Evolutionary conservation across 2,797 vertebrate species (phyloP).

Genomic region (Semotilus atromaculatus): DNA sequence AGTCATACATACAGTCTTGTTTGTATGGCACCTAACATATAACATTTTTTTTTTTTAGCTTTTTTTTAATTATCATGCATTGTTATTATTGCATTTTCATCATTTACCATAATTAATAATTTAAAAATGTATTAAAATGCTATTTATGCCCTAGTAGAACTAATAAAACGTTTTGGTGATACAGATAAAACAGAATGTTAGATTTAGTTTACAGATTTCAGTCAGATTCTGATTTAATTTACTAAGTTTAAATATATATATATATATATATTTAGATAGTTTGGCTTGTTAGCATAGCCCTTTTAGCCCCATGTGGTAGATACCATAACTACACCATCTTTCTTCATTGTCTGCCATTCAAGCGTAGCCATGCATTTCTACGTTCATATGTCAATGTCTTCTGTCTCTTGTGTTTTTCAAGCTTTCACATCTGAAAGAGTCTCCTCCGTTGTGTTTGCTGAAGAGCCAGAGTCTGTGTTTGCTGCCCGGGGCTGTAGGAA

Average conservation of each 20-base stretch:
- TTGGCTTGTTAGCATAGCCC: background rate
- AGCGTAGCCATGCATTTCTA: background rate
- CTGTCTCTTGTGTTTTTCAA: conserved; percentile 61
- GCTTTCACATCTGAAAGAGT: conserved; percentile 83
- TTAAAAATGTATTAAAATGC: no score
- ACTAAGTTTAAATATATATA: background rate
- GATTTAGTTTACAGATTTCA: no score
- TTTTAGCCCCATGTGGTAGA: background rate
- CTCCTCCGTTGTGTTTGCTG: conserved; percentile 73
- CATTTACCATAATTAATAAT: no score
- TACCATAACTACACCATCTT: background rate
- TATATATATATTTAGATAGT: background rate
- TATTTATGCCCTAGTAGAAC: no score
- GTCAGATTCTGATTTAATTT: no score
- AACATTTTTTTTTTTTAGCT: no score
- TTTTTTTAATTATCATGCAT: no score
- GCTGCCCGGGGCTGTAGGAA: conserved; percentile 72
- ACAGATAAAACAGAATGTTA: no score
- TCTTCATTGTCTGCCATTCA: background rate
- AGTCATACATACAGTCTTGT: no score
- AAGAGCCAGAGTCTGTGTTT: conserved; percentile 90
- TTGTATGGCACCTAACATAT: no score
- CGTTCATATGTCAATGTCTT: background rate
- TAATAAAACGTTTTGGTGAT: no score
- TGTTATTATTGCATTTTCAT: no score